Percentiles rank a stretch among this genome's conserved stretches.
Evolutionary conservation across 2,113 vertebrate genomes (phyloP).

Genomic region (Myotis lucifugus): DNA sequence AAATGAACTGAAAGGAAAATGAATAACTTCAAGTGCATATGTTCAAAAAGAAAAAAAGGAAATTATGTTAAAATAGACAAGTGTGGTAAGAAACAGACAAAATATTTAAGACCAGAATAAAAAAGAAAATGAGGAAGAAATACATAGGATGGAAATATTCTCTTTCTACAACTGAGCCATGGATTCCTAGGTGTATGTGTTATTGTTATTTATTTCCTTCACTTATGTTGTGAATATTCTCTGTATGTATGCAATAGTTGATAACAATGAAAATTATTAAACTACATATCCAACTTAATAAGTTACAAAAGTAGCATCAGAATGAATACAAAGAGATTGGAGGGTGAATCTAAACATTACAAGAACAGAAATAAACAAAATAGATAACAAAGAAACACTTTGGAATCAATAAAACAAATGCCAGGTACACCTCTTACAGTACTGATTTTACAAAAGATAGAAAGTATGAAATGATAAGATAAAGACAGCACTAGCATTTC

Average conservation of each 20-base stretch:
- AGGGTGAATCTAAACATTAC: background rate
- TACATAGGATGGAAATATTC: background rate
- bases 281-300: background rate
- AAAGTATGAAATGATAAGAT: background rate
- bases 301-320: background rate
- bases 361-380: background rate
- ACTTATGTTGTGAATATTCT: background rate
- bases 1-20: background rate
- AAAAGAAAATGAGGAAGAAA: background rate
- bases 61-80: background rate
- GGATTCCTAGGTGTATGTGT: background rate
- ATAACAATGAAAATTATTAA: background rate
- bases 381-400: background rate
- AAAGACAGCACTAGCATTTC: background rate
- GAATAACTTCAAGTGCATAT: background rate
- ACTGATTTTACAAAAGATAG: background rate
- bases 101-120: background rate
- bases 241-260: background rate
- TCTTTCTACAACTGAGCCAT: background rate
- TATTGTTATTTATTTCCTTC: background rate
- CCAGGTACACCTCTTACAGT: background rate
- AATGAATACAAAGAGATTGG: background rate
- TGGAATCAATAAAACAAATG: background rate
- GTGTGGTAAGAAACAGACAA: background rate
- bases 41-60: background rate